Conservation (phyloP, 2,113 vertebrate species). For the Varanus salvator region DNA sequence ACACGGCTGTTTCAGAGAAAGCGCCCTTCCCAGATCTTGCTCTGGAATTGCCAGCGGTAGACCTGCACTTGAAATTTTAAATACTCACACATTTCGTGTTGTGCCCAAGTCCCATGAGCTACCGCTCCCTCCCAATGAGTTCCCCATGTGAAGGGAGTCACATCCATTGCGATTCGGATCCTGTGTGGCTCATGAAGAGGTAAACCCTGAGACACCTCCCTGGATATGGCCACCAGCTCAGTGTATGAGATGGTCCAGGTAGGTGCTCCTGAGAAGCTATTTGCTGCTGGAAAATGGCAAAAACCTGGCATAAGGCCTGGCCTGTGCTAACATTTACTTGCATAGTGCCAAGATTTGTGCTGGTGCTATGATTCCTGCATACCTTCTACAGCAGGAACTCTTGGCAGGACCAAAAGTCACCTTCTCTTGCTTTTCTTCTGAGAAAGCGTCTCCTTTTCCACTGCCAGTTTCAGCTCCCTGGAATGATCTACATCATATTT, state of each 20-base stretch:
- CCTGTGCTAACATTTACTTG: not conserved
- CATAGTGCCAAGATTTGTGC: not conserved
- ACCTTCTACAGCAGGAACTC: not conserved
- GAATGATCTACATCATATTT: not conserved
- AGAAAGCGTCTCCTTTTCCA: no score
- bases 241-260: not conserved
- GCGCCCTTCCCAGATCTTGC: not conserved
- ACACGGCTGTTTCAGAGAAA: no score
- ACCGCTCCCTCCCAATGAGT: not conserved
- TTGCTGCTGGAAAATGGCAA: not conserved
- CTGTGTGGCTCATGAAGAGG: not conserved
- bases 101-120: not conserved
- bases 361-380: not conserved
- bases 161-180: not conserved
- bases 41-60: not conserved
- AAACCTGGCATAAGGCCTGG: not conserved
- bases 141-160: not conserved
- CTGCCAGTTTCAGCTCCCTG: not conserved
- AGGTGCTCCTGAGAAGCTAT: not conserved
- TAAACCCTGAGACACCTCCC: not conserved
- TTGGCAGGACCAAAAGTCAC: not conserved
- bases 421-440: not conserved
- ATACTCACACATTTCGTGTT: not conserved
- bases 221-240: not conserved
- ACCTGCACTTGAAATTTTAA: not conserved